Base-by-base conservation (phyloP, 2,888 invertebrate genomes). In the Resseliella maxima region DNA sequence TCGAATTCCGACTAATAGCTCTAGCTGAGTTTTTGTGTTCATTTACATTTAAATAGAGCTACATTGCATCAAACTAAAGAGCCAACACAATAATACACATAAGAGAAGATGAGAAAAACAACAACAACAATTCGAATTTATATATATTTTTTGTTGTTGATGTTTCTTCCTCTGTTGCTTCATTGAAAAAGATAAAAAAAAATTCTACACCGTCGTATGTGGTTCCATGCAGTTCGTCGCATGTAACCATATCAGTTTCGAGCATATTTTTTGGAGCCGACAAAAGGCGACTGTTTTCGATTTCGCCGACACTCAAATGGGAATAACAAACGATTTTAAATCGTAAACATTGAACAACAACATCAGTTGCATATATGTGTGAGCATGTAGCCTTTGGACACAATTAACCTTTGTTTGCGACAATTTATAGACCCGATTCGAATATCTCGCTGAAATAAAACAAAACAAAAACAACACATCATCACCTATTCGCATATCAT, bases 31-130 rank as follows among this genome's bases (percentile, higher is more conserved):
- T 3, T 59, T 18, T 12, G n/a, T 18, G 10, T 72, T 72, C 72
- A 72, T 72, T 72, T 72, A 72, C 72, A 72, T 72, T 72, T 72
- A 72, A 72, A 72, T 72, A 12, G 72, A 35, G 72, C 72, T 27
- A 15, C 59, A 59, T 59, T 59, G 24, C 59, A 59, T 59, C 12
- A 24, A 59, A 50, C 5, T 8, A 41, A 41, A 41, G 12, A 41
- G 12, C 5, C 41, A 41, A 5, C 5, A 41, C 41, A 41, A 12
- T 41, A 5, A 50, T 2, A 21, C 12, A 24, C 24, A 59, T 2
- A 59, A 24, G 24, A 59, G 1, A 59, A 59, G 15, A n/a, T 24
- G 24, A 5, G 6, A 3, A 27, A 15, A 31, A 31, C 72, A 31
- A 31, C 72, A 59, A 59, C 10, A 59, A 59, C 24, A 27, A 59